Percentiles rank a stretch among this genome's conserved stretches.
phyloP scores from a whole-genome alignment of 2,888 invertebrate species.

The Cyrtodaria siliqua region DNA sequence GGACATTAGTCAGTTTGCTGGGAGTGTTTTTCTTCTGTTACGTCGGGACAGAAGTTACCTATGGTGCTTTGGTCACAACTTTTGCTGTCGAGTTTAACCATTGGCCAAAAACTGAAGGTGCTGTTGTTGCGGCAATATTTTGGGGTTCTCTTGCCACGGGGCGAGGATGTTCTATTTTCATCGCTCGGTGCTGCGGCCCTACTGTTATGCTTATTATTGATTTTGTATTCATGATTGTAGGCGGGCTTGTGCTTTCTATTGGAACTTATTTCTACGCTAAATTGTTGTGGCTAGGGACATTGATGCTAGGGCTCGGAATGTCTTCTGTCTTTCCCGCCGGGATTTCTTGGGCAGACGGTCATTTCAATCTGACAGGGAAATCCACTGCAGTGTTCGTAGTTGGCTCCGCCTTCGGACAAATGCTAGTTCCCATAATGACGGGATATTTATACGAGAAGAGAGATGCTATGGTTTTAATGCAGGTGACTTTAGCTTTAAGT shows the following conservation, averaged over 20 bases:
- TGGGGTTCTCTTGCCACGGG: constrained; percentile 86
- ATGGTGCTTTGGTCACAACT: constrained; percentile 86
- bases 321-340: constrained; percentile 86
- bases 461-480: constrained; percentile 84
- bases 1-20: constrained; percentile 81
- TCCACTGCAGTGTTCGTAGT: constrained; percentile 86
- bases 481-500: constrained; percentile 80
- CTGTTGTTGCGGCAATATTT: constrained; percentile 85
- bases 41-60: constrained; percentile 86
- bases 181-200: constrained; percentile 84
- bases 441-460: constrained; percentile 83
- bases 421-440: constrained; percentile 85
- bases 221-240: constrained; percentile 80
- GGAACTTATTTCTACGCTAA: constrained; percentile 74
- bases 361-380: constrained; percentile 86
- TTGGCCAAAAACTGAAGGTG: constrained; percentile 83
- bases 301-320: constrained; percentile 86
- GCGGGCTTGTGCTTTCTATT: constrained; percentile 82
- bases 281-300: constrained; percentile 85
- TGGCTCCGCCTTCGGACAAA: constrained; percentile 86
- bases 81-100: constrained; percentile 83
- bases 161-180: constrained; percentile 85
- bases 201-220: constrained; percentile 85
- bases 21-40: constrained; percentile 86
- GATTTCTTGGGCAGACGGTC: constrained; percentile 86